These are phyloP conservation scores for Rafetus swinhoei DNA, from an alignment of 2,113 vertebrate species.

Conservation along the genomic window DNA sequence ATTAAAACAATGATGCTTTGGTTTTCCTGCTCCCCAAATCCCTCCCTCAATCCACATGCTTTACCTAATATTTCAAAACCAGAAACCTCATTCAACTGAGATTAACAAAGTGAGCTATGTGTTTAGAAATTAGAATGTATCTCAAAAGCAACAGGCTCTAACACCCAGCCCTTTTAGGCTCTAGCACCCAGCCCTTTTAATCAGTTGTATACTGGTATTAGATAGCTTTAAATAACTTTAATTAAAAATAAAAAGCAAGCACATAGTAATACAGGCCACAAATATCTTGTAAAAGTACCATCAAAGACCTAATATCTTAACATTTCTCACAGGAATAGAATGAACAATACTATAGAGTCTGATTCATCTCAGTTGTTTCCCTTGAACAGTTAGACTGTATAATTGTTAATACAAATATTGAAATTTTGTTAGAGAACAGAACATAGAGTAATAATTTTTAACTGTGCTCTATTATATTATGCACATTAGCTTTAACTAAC, in stretches of 20 bases:
- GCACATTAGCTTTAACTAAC: conserved; percentile 5
- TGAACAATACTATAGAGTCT: conserved; percentile 22
- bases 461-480: not conserved
- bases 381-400: not conserved
- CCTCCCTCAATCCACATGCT: not conserved
- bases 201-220: conserved; percentile 11
- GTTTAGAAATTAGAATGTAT: not conserved
- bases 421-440: conserved; percentile 33
- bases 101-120: not conserved
- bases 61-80: not conserved
- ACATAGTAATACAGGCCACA: conserved; percentile 29
- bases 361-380: conserved; percentile 30
- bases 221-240: conserved; percentile 1
- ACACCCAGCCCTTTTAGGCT: not conserved
- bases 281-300: conserved; percentile 28
- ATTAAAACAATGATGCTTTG: not conserved
- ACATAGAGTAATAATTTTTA: conserved; percentile 2
- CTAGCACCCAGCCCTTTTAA: not conserved
- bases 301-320: conserved; percentile 12
- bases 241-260: conserved; percentile 39
- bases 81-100: not conserved
- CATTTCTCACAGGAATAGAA: not conserved
- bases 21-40: not conserved
- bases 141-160: conserved; percentile 25
- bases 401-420: conserved; percentile 37